Percentiles rank a stretch among this genome's conserved stretches.
Evolutionary conservation across 2,888 invertebrate species (phyloP).

Genomic region (Drosophila recens): DNA sequence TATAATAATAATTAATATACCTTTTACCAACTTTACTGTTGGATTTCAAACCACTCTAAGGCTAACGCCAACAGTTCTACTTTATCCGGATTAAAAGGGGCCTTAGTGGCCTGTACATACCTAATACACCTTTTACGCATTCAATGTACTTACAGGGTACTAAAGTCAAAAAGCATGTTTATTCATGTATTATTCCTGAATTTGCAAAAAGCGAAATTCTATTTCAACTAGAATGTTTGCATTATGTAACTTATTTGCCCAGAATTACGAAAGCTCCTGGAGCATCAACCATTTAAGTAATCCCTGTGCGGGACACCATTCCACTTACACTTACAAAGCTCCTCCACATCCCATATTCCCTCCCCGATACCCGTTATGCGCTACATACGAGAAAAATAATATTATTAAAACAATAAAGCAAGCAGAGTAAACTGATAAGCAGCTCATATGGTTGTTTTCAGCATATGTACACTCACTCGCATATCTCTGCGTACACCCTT

Average conservation of each 20-base stretch:
- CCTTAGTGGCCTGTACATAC: no score
- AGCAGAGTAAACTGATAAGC: slow-evolving; percentile 59
- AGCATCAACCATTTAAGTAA: slow-evolving; percentile 39
- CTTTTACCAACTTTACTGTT: no score
- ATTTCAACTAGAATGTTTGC: slow-evolving; percentile 31
- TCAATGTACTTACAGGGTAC: slow-evolving; percentile 1
- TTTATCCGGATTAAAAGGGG: no score
- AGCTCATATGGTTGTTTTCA: slow-evolving; percentile 40
- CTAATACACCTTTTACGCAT: slow-evolving; percentile 4
- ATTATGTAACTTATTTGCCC: slow-evolving; percentile 36
- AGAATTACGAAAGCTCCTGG: slow-evolving; percentile 34
- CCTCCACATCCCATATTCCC: neutral
- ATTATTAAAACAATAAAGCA: slow-evolving; percentile 60
- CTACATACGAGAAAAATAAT: slow-evolving; percentile 39
- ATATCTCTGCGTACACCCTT: no score
- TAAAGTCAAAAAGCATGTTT: slow-evolving; percentile 17
- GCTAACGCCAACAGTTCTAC: no score
- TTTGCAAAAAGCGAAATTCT: slow-evolving; percentile 34
- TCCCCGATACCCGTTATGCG: neutral
- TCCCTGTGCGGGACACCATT: slow-evolving; percentile 2
- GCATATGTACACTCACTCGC: no score
- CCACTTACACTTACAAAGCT: neutral
- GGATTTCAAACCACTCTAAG: no score
- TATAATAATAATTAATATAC: no score
- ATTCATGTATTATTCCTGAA: slow-evolving; percentile 36